Base-by-base conservation (phyloP, 2,113 vertebrate genomes). In the Rhinolophus ferrumequinum region DNA sequence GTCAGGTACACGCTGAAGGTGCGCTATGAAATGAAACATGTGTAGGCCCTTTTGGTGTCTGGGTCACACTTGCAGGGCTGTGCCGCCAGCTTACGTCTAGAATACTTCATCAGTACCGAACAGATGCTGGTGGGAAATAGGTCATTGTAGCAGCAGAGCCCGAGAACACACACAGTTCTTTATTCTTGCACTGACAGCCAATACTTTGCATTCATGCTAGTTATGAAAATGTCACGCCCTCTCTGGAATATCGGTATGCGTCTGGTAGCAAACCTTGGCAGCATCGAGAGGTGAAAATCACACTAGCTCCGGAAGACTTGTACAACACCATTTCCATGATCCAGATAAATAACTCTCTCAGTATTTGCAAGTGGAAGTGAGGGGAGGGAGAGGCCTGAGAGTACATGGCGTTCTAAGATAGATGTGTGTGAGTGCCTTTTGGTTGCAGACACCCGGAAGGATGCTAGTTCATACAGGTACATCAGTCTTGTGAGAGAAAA, bases 81-180 rank as follows among this genome's bases (percentile, higher is more conserved):
- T 66, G 95, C 95, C 96, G 91, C 93, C 87, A 95, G 93, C 86
- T 96, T 93, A 95, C 97, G 90, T 97, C 97, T 98, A 98, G 98
- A 98, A 92, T 64, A 90, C 94, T 77, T 97, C 96, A 77, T 97
- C 94, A 80, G 90, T 83, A 86, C 86, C 14, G 64, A 97, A 54
- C 97, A 98, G 98, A 98, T 98, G 98, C 97, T 97, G 93, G 88
- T 98, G 97, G 98, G 97, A 98, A 98, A 90, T 96, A 97, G 98
- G 98, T 98, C 97, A 96, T 93, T 33, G 28, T 84, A 92, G 94
- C 96, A 97, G 94, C 93, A 94, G 95, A 97, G 88, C 97, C 95
- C 73, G 94, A 56, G 93, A 97, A 96, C 94, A 85, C 54, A 97
- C 94, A 41, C 8, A 80, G 96, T 96, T 97, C 75, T 97, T 87